Base-by-base conservation (phyloP, 1,140 invertebrate species). In the Zaprionus camerounensis region DNA sequence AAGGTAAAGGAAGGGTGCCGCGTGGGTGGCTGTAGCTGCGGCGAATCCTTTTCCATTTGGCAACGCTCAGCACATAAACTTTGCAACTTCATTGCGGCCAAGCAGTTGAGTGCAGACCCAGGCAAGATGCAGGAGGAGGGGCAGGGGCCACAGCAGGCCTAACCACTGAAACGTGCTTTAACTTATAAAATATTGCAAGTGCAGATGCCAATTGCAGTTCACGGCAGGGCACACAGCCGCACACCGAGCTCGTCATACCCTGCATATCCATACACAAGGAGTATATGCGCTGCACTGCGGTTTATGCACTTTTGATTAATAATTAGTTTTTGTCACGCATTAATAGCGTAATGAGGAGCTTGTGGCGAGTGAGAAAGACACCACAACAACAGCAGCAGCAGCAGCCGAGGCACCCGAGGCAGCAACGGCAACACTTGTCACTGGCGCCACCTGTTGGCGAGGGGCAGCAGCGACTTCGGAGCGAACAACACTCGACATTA, bases 151-250 rank as follows among this genome's bases (percentile, higher is more conserved):
- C 62, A 38, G 41, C 66, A n/a, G 57, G 82, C 71, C 68, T 75
- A 84, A 90, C 85, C 84, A 88, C 85, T 81, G 85, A 70, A 81
- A 88, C 84, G 84, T 88, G 84, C 76, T 76, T 80, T 77, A 90
- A 84, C 81, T 88, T 84, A 79, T 88, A 90, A 88, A 90, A 90
- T 81, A 82, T 75, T 57, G 75, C 73, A 66, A 72, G 53, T 71
- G 65, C 78, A 67, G 67, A 65, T 87, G 83, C 83, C 82, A 88
- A 83, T 76, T 81, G 81, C 81, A 76, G 58, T 13, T 13, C 22
- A 20, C 2, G 38, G 9, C 31, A 31, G n/a, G n/a, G n/a, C 56
- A 24, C 26, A 58, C 11, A 38, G 41, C 13, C 26, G 20, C 24
- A n/a, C 11, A 36, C 13, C 13, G 20, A 5, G 1, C 13, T 2